Evolutionary conservation across 2,113 vertebrate genomes (phyloP), one percentile per base, ranked within the genome.

Genomic region (Promerops cafer): DNA sequence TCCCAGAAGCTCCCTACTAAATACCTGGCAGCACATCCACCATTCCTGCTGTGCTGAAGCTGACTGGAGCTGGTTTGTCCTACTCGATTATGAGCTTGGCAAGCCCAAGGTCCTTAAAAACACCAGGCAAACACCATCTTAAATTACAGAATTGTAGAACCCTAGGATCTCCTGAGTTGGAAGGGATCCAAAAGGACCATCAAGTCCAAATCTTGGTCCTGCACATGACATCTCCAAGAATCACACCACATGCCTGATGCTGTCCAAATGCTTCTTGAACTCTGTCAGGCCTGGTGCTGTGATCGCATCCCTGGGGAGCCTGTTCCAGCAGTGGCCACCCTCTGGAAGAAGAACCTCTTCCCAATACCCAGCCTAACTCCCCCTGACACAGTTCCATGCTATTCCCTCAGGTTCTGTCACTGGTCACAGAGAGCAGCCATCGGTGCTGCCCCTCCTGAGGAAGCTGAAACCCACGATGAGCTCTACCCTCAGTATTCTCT

Each of bases 11-110:
- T 82, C 44, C 16, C 30, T 19, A 2, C 28, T 13, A 3, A 72
- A 42, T 2, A 28, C 28, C 57, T 11, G 65, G 85, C 47, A 78
- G 20, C 13, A 3, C 52, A 14, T 13, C 16, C 8, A 19, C 56
- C 65, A 5, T 23, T 56, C 66, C 69, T 22, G 16, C 68, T 33
- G 57, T 1, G 28, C 76, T 28, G 63, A 39, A 91, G 33, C 64
- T 39, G 27, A 27, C 27, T 23, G 2, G 19, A 63, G 47, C 31
- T 53, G 13, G 7, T 11, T 8, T 16, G 15, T 40, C 57, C 39
- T 23, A 13, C 69, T 31, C 0, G 0, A 7, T 42, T 20, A 37
- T 0, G 1, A 49, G 52, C 42, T 14, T 21, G 30, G 21, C 35
- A 30, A 42, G 24, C 10, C 39, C 13, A 14, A 53, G 13, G 35